Evolutionary conservation across 2,113 vertebrate genomes (phyloP), one percentile per base, ranked within the genome.

Genomic region (Hyaena hyaena): DNA sequence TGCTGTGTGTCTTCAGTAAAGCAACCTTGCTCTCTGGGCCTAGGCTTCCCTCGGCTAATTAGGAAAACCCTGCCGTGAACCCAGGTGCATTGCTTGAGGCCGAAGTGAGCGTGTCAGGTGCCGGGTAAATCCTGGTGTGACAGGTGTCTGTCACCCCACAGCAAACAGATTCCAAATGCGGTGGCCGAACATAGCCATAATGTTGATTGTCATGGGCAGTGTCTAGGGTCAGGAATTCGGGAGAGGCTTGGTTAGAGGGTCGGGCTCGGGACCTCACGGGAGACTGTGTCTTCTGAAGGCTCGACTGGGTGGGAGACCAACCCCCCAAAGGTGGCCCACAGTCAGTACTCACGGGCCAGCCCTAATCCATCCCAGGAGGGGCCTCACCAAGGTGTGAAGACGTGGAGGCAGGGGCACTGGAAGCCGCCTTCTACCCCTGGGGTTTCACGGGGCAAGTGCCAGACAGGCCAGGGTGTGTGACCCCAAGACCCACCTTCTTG

Each of bases 1-100:
- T 48, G 66, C 96, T 96, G 90, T 82, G 97, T 81, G 80, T 73
- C 80, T 74, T 81, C 7, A 35, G 81, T 1, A 50, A 94, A 79
- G 39, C 0, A 14, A 39, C 12, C 11, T 17, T 14, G 43, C 80
- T 43, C 87, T 95, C 96, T 96, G 90, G 82, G 66, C 69, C 23
- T 39, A 33, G 16, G 9, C 43, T 86, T 23, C 43, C 63, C 39
- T 92, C 26, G 1, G 23, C 23, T 35, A 11, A 1, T 35, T 33
- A 58, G 26, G 21, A 31, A 48, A 10, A 28, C 23, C 17, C 19
- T 10, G 15, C 43, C 4, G 35, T 14, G 14, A 10, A 39, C 17
- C n/a, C 3, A 11, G 85, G 0, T 0, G 2, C 12, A 0, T 48
- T 5, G 69, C 19, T 2, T 3, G 55, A 23, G 16, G 48, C 4